Evolutionary conservation across 92 coral and sea anemone species (phyloP), one percentile per base, ranked within the genome.

Genomic region (Paragorgia papillata): DNA sequence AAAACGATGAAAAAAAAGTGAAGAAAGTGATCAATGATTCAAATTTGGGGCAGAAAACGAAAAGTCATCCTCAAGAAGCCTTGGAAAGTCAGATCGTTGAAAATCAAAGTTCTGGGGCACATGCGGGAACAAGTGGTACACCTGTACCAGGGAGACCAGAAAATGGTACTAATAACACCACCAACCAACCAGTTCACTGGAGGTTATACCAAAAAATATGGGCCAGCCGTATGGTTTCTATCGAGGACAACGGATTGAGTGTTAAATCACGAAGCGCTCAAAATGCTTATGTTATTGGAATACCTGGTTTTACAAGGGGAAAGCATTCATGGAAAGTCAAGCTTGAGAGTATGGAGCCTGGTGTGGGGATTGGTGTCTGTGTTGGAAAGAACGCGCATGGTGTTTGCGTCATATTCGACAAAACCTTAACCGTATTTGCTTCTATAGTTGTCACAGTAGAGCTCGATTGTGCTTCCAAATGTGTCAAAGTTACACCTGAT

Each of bases 341-440:
- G 8, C 48, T 53, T 9, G 32, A 28, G 12, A 39, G 27, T 10
- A n/a, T 32, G 30, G 21, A 27, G 8, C 6, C 40, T 55, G 65
- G 63, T 7, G 19, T 71, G 22, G 57, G 63, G 20, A 33, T 71
- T 14, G 78, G 78, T n/a, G 29, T 71, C 22, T 71, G 78, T 21
- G 18, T 71, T 2, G 78, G 64, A 26, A 14, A 14, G 30, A 35
- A 53, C 34, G 51, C 39, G 13, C 65, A 26, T 30, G 78, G 78
- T 55, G 13, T 71, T 7, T 57, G 28, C n/a, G 64, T 71, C 9
- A 71, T 41, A 4, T 54, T 48, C 14, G 63, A 71, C 3, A 21
- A 10, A 13, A 2, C 26, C 14, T 20, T 30, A 2, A 32, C 30
- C 7, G 1, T 0, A 6, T 32, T 53, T 34, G 51, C 18, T 9